phyloP scores from a whole-genome alignment of 2,113 vertebrate genomes.

The Elephantulus edwardii region DNA sequence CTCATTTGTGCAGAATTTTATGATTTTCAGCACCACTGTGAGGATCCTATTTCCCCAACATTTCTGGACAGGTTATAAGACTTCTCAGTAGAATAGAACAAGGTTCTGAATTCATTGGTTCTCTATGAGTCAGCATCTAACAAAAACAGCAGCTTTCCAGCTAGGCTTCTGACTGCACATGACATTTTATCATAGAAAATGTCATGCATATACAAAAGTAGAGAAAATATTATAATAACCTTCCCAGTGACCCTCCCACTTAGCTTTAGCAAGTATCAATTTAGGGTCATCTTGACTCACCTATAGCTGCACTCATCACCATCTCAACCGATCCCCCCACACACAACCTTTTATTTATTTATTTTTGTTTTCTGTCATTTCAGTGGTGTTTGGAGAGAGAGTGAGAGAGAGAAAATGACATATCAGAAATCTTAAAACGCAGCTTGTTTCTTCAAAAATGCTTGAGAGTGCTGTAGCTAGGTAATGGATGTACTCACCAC shows the following conservation, averaged over 20 bases:
- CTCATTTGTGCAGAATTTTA: not conserved
- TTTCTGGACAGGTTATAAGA: not conserved
- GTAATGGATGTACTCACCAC: not conserved
- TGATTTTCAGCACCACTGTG: not conserved
- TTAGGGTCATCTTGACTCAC: not conserved
- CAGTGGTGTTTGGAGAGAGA: not conserved
- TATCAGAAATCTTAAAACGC: not conserved
- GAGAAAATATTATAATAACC: not conserved
- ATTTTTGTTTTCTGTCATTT: constrained; percentile 5
- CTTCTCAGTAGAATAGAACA: too few relatives aligned
- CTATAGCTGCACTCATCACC: not conserved
- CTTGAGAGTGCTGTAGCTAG: not conserved
- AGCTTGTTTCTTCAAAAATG: not conserved
- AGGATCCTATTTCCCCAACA: not conserved
- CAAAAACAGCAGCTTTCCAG: not conserved
- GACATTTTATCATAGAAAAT: constrained; percentile 24
- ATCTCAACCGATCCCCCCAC: not conserved
- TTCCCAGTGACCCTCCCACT: not conserved
- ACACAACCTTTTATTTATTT: not conserved
- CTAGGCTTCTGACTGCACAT: not conserved
- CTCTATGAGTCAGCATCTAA: too few relatives aligned
- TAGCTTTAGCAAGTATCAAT: not conserved
- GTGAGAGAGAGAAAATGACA: not conserved
- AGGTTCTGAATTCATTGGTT: too few relatives aligned
- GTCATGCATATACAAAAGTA: not conserved